Conservation (phyloP, 2,797 vertebrate species). For the Strix occidentalis region DNA sequence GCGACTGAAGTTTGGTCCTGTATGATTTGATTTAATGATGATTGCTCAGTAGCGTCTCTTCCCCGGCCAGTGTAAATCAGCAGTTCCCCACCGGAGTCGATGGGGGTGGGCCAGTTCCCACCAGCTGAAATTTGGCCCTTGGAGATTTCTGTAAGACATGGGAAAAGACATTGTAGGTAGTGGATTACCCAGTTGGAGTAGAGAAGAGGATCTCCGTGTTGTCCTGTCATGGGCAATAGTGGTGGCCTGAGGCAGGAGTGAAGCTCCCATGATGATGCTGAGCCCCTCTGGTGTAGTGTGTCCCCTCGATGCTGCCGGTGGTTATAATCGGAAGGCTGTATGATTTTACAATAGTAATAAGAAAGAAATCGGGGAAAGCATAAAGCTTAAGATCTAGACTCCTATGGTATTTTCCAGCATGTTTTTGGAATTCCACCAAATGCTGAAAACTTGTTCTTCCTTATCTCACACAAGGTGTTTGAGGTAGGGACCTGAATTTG, state of each 20-base stretch:
- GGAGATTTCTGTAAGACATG: background rate
- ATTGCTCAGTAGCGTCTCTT: background rate
- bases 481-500: background rate
- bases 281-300: background rate
- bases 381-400: background rate
- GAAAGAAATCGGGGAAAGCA: background rate
- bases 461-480: rapidly evolving
- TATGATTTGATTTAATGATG: background rate
- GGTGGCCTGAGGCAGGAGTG: background rate
- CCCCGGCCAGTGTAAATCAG: rapidly evolving
- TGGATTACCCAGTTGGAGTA: background rate
- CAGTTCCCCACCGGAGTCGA: background rate
- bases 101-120: background rate
- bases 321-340: background rate
- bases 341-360: background rate
- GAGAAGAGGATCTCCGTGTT: background rate
- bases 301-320: rapidly evolving
- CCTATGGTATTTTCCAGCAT: background rate
- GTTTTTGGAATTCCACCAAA: background rate
- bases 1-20: slow-evolving; percentile 1
- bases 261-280: rapidly evolving
- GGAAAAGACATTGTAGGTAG: background rate
- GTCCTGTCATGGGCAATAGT: rapidly evolving
- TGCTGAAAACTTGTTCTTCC: background rate
- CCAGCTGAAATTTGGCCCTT: background rate